phyloP scores from a whole-genome alignment of 2,888 invertebrate genomes.

The Buathra laborator region DNA sequence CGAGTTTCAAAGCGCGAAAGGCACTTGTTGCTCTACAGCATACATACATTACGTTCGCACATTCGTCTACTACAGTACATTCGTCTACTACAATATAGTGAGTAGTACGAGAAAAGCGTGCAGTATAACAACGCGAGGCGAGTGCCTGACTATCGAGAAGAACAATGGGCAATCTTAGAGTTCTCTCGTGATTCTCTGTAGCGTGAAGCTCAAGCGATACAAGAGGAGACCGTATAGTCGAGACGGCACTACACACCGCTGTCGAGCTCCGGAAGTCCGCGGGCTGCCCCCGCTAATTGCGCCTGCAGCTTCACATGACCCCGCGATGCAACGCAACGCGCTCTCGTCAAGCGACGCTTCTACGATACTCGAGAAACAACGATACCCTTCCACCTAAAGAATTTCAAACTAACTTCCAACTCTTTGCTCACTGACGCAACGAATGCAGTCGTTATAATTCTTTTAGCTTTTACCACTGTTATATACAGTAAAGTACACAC shows the following conservation, averaged over 20 bases:
- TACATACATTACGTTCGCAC: background rate
- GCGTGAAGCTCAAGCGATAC: conserved; percentile 75
- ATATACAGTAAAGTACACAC: background rate
- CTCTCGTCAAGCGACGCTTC: conserved; percentile 42
- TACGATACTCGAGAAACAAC: conserved; percentile 29
- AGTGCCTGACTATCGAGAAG: conserved; percentile 72
- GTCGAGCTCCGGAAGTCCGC: conserved; percentile 82
- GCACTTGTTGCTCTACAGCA: conserved; percentile 45
- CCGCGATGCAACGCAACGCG: conserved; percentile 53
- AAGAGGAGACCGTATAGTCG: background rate
- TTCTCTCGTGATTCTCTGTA: conserved; percentile 80
- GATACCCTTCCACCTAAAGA: background rate
- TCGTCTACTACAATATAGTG: background rate
- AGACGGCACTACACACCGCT: conserved; percentile 20
- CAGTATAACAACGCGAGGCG: conserved; percentile 8
- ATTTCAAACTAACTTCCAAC: conserved; percentile 5
- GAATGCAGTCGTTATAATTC: conserved; percentile 14
- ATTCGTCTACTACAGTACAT: background rate
- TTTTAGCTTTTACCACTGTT: conserved; percentile 14
- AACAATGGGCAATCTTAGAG: conserved; percentile 82
- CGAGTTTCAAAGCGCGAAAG: conserved; percentile 11
- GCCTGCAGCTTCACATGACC: conserved; percentile 82
- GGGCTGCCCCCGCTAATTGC: conserved; percentile 83
- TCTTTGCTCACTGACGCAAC: conserved; percentile 28
- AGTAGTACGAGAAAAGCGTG: conserved; percentile 44